Evolutionary conservation across 1,140 invertebrate genomes (phyloP).

Genomic region (Augochlora pura): DNA sequence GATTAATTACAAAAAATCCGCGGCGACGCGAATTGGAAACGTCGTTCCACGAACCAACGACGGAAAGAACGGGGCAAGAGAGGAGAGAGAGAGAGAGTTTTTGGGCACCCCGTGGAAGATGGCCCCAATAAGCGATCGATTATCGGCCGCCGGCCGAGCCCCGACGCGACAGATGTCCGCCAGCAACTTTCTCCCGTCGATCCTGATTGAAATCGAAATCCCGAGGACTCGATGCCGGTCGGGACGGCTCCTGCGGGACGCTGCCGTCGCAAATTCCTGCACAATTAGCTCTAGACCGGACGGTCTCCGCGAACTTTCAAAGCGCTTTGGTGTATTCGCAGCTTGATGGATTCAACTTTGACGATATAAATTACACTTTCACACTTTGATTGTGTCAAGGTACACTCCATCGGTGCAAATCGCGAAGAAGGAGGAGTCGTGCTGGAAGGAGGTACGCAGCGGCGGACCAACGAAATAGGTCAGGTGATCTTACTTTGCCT

Average conservation of each 20-base stretch:
- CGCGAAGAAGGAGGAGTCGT: no score
- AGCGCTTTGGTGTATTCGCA: no score
- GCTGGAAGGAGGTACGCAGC: no score
- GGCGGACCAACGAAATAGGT: no score
- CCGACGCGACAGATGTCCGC: constrained; percentile 49
- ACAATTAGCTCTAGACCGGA: no score
- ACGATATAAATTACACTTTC: no score
- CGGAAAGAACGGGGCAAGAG: constrained; percentile 18
- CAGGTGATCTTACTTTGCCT: no score
- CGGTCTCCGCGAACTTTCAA: no score
- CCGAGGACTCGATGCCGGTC: not conserved
- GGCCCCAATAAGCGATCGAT: constrained; percentile 54
- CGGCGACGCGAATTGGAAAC: constrained; percentile 75
- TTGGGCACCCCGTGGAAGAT: constrained; percentile 46
- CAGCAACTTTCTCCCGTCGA: constrained; percentile 1
- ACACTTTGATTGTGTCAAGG: no score
- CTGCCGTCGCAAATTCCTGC: no score
- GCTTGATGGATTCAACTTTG: no score
- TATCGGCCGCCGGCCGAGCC: constrained; percentile 17
- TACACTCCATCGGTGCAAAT: no score
- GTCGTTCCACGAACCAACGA: constrained; percentile 71
- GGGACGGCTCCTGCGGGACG: not conserved
- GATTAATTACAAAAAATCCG: constrained; percentile 75
- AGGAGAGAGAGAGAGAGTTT: constrained; percentile 29
- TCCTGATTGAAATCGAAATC: constrained; percentile 3